Evolutionary conservation across 2,797 vertebrate species (phyloP).

Genomic region (Coracias cyanogaster): DNA sequence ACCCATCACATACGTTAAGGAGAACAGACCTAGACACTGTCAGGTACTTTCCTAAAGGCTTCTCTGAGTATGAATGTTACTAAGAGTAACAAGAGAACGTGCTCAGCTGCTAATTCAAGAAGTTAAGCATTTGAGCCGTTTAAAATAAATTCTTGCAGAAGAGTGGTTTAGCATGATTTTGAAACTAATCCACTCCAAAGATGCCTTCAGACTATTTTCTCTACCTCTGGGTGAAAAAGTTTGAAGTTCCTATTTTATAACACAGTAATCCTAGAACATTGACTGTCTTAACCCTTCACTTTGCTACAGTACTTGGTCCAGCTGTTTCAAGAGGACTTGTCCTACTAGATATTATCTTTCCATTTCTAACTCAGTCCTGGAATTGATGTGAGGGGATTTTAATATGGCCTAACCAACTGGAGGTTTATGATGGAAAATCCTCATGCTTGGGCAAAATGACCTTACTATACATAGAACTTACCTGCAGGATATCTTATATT

Average conservation of each 20-base stretch:
- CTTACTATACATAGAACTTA: neutral
- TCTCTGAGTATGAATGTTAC: neutral
- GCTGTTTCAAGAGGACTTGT: neutral
- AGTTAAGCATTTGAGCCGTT: constrained; percentile 20
- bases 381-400: neutral
- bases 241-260: neutral
- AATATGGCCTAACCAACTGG: neutral
- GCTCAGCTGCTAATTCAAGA: constrained; percentile 8
- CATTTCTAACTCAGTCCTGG: neutral
- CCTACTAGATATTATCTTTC: neutral
- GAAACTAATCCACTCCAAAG: constrained; percentile 29
- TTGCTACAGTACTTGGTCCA: neutral
- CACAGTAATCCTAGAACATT: neutral
- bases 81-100: neutral
- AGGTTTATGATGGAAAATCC: neutral
- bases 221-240: neutral
- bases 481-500: neutral
- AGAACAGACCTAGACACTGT: neutral
- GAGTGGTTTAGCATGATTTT: constrained; percentile 16
- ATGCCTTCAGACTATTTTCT: constrained; percentile 16
- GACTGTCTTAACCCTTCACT: neutral
- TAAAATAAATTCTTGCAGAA: constrained; percentile 34
- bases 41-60: neutral
- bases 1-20: neutral
- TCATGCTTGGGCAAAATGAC: neutral